A percentile compares a stretch with the other conserved stretches of the same genome.
phyloP scores from a whole-genome alignment of 1,140 invertebrate species.

The Zaprionus camerounensis region DNA sequence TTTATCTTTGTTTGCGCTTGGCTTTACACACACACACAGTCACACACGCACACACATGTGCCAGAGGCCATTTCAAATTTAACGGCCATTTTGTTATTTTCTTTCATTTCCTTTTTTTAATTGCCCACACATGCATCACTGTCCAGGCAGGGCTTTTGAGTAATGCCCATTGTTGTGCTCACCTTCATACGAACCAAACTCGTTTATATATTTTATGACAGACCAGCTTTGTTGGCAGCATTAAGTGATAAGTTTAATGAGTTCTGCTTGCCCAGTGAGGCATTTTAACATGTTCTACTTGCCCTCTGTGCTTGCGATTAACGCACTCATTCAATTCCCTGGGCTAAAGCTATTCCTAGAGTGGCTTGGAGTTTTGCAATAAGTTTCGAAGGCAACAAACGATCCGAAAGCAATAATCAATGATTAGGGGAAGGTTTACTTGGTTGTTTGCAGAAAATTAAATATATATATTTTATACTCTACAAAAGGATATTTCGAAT shows the following conservation, averaged over 20 bases:
- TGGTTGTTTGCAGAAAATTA: too few relatives aligned
- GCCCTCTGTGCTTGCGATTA: not conserved
- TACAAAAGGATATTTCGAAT: too few relatives aligned
- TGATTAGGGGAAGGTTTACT: not conserved
- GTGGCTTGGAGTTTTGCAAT: too few relatives aligned
- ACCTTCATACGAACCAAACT: not conserved
- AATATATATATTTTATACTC: too few relatives aligned
- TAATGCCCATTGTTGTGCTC: conserved; percentile 39
- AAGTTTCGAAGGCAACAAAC: too few relatives aligned
- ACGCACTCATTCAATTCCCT: conserved; percentile 36
- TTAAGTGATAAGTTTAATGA: conserved; percentile 54
- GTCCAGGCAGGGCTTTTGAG: conserved; percentile 33
- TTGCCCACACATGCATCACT: conserved; percentile 41
- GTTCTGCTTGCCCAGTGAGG: conserved; percentile 20
- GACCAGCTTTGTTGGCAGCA: conserved; percentile 37
- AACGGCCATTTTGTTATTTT: conserved; percentile 46
- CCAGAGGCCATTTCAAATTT: conserved; percentile 51
- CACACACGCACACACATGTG: not conserved
- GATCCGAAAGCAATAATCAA: not conserved
- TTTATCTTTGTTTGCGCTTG: conserved; percentile 49
- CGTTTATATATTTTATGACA: conserved; percentile 30
- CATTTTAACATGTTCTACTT: conserved; percentile 37
- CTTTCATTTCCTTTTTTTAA: conserved; percentile 40
- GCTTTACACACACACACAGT: conserved; percentile 14
- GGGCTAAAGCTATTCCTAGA: conserved; percentile 10